These are phyloP conservation scores for Trogon melanurus DNA, from an alignment of 2,113 vertebrate species.

Conservation along the genomic window DNA sequence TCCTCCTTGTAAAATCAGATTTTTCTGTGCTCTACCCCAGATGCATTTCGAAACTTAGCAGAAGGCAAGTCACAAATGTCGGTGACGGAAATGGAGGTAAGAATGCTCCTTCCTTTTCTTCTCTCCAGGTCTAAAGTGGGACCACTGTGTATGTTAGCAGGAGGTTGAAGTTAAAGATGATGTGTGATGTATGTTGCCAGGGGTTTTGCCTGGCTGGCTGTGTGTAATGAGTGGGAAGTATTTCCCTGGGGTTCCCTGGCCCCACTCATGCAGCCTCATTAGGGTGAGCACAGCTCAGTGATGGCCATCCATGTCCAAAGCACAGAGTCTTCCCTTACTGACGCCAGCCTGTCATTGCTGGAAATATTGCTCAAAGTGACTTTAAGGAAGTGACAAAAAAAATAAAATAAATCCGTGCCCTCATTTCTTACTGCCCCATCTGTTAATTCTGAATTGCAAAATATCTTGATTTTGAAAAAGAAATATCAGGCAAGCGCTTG, in stretches of 20 bases:
- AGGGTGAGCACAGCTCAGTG: background rate
- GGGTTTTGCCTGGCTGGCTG: background rate
- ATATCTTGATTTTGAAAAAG: constrained; percentile 34
- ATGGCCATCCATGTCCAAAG: background rate
- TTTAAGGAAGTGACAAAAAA: background rate
- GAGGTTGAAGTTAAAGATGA: background rate
- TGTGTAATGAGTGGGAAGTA: background rate
- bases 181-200: background rate
- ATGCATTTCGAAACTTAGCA: constrained; percentile 72
- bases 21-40: constrained; percentile 43
- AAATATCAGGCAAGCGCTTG: constrained; percentile 14
- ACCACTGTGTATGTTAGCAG: background rate
- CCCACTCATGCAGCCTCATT: accelerated
- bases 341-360: background rate
- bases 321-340: background rate
- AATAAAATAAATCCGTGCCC: background rate
- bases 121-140: background rate
- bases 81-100: constrained; percentile 65
- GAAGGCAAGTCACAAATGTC: constrained; percentile 39
- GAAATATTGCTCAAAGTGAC: background rate
- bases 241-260: background rate
- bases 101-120: background rate
- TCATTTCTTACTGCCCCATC: constrained; percentile 15
- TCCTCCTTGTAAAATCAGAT: background rate
- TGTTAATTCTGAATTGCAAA: constrained; percentile 7